Base-by-base conservation (phyloP, 2,888 invertebrate genomes). In the Cerceris rybyensis region DNA sequence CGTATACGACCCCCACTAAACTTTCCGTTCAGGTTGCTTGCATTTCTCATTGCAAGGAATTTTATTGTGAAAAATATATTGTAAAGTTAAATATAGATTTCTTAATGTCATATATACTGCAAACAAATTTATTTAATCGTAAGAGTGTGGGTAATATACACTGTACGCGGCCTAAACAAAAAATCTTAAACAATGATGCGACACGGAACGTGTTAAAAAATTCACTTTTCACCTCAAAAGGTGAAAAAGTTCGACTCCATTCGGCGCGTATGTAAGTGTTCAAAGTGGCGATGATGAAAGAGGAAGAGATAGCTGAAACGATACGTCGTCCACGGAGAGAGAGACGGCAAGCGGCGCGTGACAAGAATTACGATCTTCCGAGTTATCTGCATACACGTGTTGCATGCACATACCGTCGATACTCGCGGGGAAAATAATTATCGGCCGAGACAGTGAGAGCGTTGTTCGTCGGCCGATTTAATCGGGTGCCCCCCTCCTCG, bases 211-310 rank as follows among this genome's bases (percentile, higher is more conserved):
- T 28, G 2, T 28, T 28, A 4, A 28, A 28, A 28, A 28, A 28
- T 28, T 28, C 28, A 28, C 28, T 28, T 28, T 28, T 28, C 28
- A 28, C 28, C 28, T 28, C 28, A 4, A 28, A 28, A 28, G 28
- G 28, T 28, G 28, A 28, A 28, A 28, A 1, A 28, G 28, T 28
- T 28, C 28, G 28, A 28, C 28, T 75, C 75, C 73, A 41, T 60
- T 11, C 49, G 46, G 58, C 63, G 57, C 41, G 70, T 81, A 80
- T 72, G 1, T 28, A 28, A n/a, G n/a, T 75, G 77, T 78, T 77
- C 78, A 70, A 80, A 83, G 28, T 80, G 70, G 73, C 80, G 70
- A 83, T 76, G 84, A 85, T 66, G 84, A 84, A 85, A 83, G 83
- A 74, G 67, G 73, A 80, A 75, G 73, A 84, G 83, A 86, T 84